Evolutionary conservation across 2,888 invertebrate species (phyloP), one percentile per base, ranked within the genome.

Genomic region (Macaria notata): DNA sequence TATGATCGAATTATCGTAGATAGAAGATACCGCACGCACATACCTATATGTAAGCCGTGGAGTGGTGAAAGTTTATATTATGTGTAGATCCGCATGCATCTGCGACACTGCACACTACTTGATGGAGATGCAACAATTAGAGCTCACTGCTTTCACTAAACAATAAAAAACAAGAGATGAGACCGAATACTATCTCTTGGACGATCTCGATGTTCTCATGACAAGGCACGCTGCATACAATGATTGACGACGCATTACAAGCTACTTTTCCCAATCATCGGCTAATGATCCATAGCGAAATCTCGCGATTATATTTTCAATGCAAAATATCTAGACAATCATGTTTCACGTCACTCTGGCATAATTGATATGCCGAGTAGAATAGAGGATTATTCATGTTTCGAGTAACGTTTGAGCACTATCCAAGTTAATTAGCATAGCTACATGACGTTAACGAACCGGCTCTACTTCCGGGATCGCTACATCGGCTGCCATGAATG

Each of bases 401-500:
- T 72, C 67, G 72, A 70, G 72, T 76, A 62, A 59, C 73, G 74
- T 81, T 81, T 72, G 78, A 81, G 69, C 81, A 82, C 81, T 78
- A 79, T 80, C 78, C 78, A 79, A 75, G 75, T 70, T 79, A 84
- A 88, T 88, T 87, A 87, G 82, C 86, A 88, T 88, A 86, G 78
- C 78, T 76, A 83, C 71, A 83, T 83, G 86, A 87, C 86, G 87
- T 83, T 84, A 81, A 83, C 79, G 79, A 88, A 89, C 88, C 85
- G 85, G 88, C 86, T 84, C 73, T 75, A 87, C 88, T 90, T 90
- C 90, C 90, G 90, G 89, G 90, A 84, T 84, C 82, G 82, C 81
- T 86, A 85, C 75, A 83, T 84, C 79, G 82, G 75, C 73, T 69
- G 79, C 47, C 75, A 81, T 85, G 83, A 88, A 84, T 84, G 86